Evolutionary conservation across 2,113 vertebrate species (phyloP).

Genomic region (Orycteropus afer): DNA sequence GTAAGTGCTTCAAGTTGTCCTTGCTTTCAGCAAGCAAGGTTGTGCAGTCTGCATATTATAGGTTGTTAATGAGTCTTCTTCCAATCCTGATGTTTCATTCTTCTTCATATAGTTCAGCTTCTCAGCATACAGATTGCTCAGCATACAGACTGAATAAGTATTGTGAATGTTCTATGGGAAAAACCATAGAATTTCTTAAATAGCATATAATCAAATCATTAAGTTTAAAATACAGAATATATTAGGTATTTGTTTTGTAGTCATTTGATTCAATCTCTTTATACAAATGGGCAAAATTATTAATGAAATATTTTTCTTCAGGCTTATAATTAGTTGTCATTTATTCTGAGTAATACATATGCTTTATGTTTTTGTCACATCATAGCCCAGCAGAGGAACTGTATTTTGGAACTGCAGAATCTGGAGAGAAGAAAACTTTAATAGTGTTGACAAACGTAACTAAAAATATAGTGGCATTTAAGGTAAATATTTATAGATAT

Average conservation of each 20-base stretch:
- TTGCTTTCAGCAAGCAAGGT: too few species aligned
- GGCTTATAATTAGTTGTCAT: conserved; percentile 10
- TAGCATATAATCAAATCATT: conserved; percentile 6
- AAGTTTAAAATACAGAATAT: conserved; percentile 46
- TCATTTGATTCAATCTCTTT: conserved; percentile 16
- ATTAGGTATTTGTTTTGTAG: conserved; percentile 27
- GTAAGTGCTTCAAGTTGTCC: too few species aligned
- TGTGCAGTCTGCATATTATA: too few species aligned
- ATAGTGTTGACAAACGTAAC: conserved; percentile 96
- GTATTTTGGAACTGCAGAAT: conserved; percentile 94
- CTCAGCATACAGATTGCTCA: too few species aligned
- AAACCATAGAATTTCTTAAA: conserved; percentile 15
- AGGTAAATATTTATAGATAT: conserved; percentile 87
- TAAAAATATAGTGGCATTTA: conserved; percentile 98
- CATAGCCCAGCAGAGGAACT: conserved; percentile 97
- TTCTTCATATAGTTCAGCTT: too few species aligned
- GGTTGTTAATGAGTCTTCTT: too few species aligned
- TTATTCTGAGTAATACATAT: conserved; percentile 40
- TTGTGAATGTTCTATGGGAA: too few species aligned
- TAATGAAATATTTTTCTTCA: conserved; percentile 29
- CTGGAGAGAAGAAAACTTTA: conserved; percentile 94
- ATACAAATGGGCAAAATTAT: conserved; percentile 14
- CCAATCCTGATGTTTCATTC: too few species aligned
- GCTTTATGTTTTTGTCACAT: conserved; percentile 55
- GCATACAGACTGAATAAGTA: too few species aligned